phyloP scores from a whole-genome alignment of 2,888 invertebrate species.

The Heliconius ismenius region DNA sequence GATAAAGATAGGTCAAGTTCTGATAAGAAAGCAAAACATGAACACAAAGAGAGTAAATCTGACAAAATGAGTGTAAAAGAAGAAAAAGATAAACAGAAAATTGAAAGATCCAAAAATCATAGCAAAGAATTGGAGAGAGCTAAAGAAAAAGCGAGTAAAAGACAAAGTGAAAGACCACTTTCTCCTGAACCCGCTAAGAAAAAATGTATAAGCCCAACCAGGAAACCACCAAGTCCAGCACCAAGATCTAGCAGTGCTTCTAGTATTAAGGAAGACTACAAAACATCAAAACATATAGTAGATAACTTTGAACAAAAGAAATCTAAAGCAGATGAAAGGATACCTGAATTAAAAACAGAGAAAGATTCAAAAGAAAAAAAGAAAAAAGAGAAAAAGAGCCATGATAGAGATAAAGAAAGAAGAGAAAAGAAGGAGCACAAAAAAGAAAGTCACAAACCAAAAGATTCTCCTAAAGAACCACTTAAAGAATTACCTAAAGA shows the following conservation, averaged over 20 bases:
- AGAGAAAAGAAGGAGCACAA: conserved; percentile 81
- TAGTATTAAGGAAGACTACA: conserved; percentile 74
- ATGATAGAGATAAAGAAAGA: conserved; percentile 84
- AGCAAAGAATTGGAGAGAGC: conserved; percentile 81
- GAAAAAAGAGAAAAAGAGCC: conserved; percentile 84
- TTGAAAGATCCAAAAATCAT: conserved; percentile 76
- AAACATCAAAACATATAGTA: conserved; percentile 60
- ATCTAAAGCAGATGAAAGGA: conserved; percentile 76
- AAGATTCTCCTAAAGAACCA: conserved; percentile 72
- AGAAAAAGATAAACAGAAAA: conserved; percentile 76
- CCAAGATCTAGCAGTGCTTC: conserved; percentile 71
- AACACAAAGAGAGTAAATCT: conserved; percentile 71
- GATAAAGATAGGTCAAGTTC: conserved; percentile 79
- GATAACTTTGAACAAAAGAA: conserved; percentile 66
- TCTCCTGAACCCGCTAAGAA: conserved; percentile 73
- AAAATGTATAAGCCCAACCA: conserved; percentile 64
- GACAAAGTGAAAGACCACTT: conserved; percentile 68
- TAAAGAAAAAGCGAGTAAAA: conserved; percentile 81
- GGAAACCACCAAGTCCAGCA: conserved; percentile 64
- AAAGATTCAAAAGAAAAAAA: conserved; percentile 81
- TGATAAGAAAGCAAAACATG: conserved; percentile 77
- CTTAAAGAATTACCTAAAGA: conserved; percentile 64
- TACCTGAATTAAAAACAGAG: conserved; percentile 78
- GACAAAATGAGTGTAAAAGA: conserved; percentile 75
- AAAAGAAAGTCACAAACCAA: conserved; percentile 79